Percentiles rank a stretch among this genome's conserved stretches.
These are phyloP conservation scores for Stichopus chloronotus DNA, from an alignment of 35 echinoderm and acorn worm genomes.

Conservation along the genomic window DNA sequence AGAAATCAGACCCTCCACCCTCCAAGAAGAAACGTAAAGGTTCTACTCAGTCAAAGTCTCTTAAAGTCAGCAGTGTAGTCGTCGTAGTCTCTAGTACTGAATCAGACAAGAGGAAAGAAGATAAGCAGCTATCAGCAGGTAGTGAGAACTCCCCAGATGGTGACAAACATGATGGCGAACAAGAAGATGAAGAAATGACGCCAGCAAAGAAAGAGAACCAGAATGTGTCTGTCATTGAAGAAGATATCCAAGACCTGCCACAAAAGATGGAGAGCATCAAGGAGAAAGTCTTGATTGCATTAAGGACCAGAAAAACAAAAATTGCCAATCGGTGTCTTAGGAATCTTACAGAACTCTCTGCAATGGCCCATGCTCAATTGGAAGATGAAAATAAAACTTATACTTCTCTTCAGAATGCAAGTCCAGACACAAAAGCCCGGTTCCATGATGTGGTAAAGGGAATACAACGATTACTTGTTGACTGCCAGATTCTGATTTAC, in stretches of 20 bases:
- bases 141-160: background rate
- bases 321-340: background rate
- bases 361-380: slow-evolving; percentile 29
- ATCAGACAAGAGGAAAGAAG: background rate
- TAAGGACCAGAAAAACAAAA: background rate
- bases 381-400: slow-evolving; percentile 48
- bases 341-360: slow-evolving; percentile 7
- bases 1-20: background rate
- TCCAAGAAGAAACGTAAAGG: background rate
- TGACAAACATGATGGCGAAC: background rate
- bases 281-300: background rate
- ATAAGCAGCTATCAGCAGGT: background rate
- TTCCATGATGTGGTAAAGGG: slow-evolving; percentile 29
- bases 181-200: background rate
- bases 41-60: background rate
- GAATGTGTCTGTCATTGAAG: slow-evolving; percentile 23
- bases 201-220: slow-evolving; percentile 8
- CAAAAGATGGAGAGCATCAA: slow-evolving; percentile 16
- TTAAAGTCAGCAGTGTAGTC: background rate
- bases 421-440: slow-evolving; percentile 16
- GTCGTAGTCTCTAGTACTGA: background rate
- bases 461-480: slow-evolving; percentile 30
- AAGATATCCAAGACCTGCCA: slow-evolving; percentile 18
- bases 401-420: slow-evolving; percentile 1
- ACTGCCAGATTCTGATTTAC: slow-evolving; percentile 37